phyloP scores from a whole-genome alignment of 2,113 vertebrate genomes.

The Cyprinodon variegatus region DNA sequence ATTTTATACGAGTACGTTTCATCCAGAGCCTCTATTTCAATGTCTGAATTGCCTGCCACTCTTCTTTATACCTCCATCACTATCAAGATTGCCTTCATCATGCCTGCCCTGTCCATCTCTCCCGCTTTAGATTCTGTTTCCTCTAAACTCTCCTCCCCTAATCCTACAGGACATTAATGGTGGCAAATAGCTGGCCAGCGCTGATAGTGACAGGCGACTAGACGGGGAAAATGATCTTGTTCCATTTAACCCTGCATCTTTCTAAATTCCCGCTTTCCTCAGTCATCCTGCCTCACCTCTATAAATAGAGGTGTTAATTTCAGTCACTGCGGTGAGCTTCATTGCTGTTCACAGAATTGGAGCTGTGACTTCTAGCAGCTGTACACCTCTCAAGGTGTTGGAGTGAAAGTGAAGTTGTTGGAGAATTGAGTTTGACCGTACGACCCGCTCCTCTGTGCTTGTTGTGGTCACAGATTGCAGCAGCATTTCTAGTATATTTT shows the following conservation, averaged over 20 bases:
- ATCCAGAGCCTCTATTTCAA: constrained; percentile 63
- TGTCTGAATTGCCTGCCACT: constrained; percentile 53
- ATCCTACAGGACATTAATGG: constrained; percentile 64
- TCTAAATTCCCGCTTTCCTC: neutral
- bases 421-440: neutral
- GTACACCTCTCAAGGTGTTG: constrained; percentile 51
- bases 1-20: constrained; percentile 58
- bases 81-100: constrained; percentile 43
- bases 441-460: constrained; percentile 9
- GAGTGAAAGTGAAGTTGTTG: constrained; percentile 1
- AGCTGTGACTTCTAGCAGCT: constrained; percentile 77
- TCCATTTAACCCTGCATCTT: constrained; percentile 49
- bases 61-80: constrained; percentile 37
- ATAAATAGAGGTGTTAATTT: constrained; percentile 81
- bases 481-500: constrained; percentile 14
- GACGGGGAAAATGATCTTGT: constrained; percentile 45
- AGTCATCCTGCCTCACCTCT: constrained; percentile 54
- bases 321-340: constrained; percentile 71
- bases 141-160: constrained; percentile 28
- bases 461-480: constrained; percentile 20
- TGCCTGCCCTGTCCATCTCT: constrained; percentile 22
- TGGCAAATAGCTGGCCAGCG: constrained; percentile 70
- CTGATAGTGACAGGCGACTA: constrained; percentile 14
- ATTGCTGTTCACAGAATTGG: constrained; percentile 58
- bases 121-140: constrained; percentile 29